These are phyloP conservation scores for Megathymus violae DNA, from an alignment of 1,140 invertebrate genomes.

Conservation along the genomic window DNA sequence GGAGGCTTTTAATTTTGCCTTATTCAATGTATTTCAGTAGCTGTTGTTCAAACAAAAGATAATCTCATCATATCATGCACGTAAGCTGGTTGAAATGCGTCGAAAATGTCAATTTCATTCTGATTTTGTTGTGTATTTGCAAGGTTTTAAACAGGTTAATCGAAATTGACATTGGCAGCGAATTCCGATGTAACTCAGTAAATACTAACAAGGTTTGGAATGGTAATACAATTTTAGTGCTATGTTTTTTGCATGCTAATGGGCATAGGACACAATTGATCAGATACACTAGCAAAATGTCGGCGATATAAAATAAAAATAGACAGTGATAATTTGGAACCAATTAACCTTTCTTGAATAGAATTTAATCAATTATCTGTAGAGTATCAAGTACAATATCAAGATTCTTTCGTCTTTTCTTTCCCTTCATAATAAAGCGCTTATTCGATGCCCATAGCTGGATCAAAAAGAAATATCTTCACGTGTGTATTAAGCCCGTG, in stretches of 20 bases:
- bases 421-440: no score
- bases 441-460: no score
- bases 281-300: no score
- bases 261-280: no score
- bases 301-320: no score
- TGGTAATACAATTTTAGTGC: constrained; percentile 5
- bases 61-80: constrained; percentile 1
- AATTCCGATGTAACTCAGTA: constrained; percentile 15
- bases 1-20: constrained; percentile 33
- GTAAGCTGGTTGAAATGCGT: background rate
- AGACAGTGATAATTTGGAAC: no score
- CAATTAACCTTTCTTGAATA: background rate
- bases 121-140: constrained; percentile 3
- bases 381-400: no score
- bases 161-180: constrained; percentile 7
- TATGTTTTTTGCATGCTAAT: no score
- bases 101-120: constrained; percentile 10
- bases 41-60: constrained; percentile 1
- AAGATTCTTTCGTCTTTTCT: no score
- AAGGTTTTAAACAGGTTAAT: constrained; percentile 2
- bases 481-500: no score
- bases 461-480: no score
- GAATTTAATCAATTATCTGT: no score
- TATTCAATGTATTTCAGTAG: constrained; percentile 33
- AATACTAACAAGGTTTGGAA: constrained; percentile 9